phyloP scores from a whole-genome alignment of 2,797 vertebrate species.

The Hozukius guyotensis region DNA sequence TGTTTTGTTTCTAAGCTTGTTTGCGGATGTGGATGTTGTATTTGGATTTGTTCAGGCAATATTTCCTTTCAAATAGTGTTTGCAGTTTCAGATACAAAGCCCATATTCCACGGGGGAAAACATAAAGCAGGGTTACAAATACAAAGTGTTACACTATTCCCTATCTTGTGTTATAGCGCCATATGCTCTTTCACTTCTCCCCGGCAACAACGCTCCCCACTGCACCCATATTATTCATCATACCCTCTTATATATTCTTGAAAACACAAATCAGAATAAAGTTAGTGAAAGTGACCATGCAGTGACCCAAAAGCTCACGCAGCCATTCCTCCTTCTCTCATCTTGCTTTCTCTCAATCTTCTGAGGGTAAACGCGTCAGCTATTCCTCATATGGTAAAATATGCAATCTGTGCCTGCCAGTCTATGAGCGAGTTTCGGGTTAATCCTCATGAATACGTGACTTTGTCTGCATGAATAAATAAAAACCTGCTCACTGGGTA shows the following conservation, averaged over 20 bases:
- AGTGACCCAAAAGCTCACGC: conserved; percentile 77
- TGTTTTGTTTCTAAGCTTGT: conserved; percentile 57
- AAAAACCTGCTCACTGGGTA: conserved; percentile 86
- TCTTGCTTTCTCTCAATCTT: conserved; percentile 76
- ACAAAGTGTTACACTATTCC: conserved; percentile 31
- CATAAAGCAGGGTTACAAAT: conserved; percentile 33
- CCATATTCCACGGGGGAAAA: conserved; percentile 1
- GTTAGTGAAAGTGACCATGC: conserved; percentile 78
- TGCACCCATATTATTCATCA: conserved; percentile 60
- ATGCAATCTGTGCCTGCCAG: conserved; percentile 86
- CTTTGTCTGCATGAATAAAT: conserved; percentile 90
- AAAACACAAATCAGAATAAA: conserved; percentile 72
- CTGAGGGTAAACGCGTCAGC: conserved; percentile 80
- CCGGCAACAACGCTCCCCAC: conserved; percentile 26
- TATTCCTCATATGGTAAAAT: conserved; percentile 85
- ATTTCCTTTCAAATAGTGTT: conserved; percentile 49
- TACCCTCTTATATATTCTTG: conserved; percentile 66
- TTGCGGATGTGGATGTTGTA: conserved; percentile 23
- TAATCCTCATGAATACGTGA: conserved; percentile 90
- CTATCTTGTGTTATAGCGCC: conserved; percentile 22
- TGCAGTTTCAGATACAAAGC: conserved; percentile 17
- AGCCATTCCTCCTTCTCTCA: conserved; percentile 62
- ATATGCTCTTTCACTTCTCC: conserved; percentile 35
- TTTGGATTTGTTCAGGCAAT: conserved; percentile 52
- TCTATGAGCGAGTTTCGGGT: conserved; percentile 83